Percentiles rank a stretch among this genome's conserved stretches.
Conservation (phyloP, 1,140 invertebrate species). For the Conus ventricosus region DNA sequence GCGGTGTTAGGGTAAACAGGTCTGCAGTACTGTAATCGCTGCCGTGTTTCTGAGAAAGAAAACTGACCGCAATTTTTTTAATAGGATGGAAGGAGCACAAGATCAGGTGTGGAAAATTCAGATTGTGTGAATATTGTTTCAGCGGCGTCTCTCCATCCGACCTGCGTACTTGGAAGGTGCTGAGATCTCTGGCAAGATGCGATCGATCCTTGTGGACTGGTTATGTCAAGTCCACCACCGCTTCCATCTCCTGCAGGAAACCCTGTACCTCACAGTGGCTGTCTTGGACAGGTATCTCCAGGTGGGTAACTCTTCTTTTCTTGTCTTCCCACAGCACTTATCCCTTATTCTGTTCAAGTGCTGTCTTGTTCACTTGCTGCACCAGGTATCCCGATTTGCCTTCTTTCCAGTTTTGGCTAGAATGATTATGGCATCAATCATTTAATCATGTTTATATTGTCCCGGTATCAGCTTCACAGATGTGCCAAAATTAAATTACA, state of each 20-base stretch:
- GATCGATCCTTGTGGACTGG: constrained; percentile 92
- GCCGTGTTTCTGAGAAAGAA: too few species aligned
- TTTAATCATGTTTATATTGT: too few species aligned
- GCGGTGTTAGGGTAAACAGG: too few species aligned
- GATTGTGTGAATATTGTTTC: neutral
- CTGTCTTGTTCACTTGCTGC: neutral
- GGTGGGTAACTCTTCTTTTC: constrained; percentile 75
- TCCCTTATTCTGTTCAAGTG: too few species aligned
- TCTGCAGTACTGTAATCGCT: too few species aligned
- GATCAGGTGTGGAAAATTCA: too few species aligned
- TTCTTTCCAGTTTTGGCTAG: too few species aligned
- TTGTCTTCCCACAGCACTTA: constrained; percentile 28
- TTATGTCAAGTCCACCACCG: constrained; percentile 92
- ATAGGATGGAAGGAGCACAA: too few species aligned
- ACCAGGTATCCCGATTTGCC: neutral
- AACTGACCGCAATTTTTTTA: too few species aligned
- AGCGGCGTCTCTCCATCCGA: constrained; percentile 75
- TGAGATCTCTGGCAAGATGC: constrained; percentile 88
- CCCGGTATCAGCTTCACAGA: too few species aligned
- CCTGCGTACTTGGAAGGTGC: constrained; percentile 80
- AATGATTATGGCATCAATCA: too few species aligned
- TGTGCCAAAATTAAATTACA: too few species aligned
- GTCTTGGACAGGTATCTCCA: constrained; percentile 94
- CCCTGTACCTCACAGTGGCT: constrained; percentile 90
- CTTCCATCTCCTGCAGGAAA: constrained; percentile 92